Evolutionary conservation across 2,113 vertebrate species (phyloP).

Genomic region (Oceanites oceanicus): DNA sequence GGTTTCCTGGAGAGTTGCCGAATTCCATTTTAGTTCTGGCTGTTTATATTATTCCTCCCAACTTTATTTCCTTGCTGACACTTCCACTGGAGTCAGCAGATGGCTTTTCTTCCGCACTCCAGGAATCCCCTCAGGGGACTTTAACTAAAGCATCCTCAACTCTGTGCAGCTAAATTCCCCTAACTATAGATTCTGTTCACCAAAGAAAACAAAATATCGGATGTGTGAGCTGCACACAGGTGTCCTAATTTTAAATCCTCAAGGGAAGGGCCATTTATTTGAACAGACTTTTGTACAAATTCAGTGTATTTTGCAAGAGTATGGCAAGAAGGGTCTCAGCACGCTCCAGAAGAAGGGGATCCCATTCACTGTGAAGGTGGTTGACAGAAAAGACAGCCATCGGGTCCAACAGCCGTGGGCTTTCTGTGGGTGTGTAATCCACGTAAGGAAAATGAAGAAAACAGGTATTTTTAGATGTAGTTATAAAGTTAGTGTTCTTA

Average conservation of each 20-base stretch:
- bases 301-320: not conserved
- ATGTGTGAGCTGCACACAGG: not conserved
- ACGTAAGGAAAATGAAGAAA: no score
- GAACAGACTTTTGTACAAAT: not conserved
- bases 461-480: not conserved
- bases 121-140: slow-evolving; percentile 24
- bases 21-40: not conserved
- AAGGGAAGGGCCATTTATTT: not conserved
- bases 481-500: not conserved
- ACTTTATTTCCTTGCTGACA: slow-evolving; percentile 14
- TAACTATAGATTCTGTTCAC: not conserved
- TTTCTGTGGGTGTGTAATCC: not conserved
- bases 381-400: not conserved
- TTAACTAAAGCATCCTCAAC: not conserved
- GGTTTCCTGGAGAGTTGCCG: not conserved
- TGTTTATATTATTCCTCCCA: not conserved
- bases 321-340: not conserved
- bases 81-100: slow-evolving; percentile 33
- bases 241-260: not conserved
- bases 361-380: not conserved
- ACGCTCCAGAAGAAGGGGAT: not conserved
- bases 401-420: not conserved
- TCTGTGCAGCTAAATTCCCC: not conserved
- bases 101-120: slow-evolving; percentile 4
- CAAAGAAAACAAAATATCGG: not conserved